These are phyloP conservation scores for Urocyon cinereoargenteus DNA, from an alignment of 2,797 vertebrate genomes.

Conservation along the genomic window DNA sequence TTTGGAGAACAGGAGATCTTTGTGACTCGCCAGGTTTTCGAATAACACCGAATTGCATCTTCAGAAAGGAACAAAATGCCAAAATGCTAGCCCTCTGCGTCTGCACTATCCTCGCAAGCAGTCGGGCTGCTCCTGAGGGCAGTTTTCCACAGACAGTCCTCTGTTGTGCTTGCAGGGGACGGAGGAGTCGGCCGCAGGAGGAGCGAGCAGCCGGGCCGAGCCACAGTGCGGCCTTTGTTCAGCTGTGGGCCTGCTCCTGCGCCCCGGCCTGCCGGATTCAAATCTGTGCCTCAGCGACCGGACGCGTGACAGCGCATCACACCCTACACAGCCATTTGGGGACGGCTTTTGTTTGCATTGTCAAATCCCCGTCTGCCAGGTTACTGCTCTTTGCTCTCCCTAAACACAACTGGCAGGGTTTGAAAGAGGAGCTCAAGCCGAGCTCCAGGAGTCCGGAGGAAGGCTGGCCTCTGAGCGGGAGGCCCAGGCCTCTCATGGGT, in stretches of 20 bases:
- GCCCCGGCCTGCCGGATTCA: background rate
- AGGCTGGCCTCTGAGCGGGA: background rate
- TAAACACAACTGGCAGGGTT: background rate
- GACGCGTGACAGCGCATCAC: background rate
- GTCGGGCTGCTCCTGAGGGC: background rate
- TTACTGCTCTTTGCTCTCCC: background rate
- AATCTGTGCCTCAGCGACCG: background rate
- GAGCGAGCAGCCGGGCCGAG: background rate
- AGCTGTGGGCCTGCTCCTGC: background rate
- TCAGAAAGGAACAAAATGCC: background rate
- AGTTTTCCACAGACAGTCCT: conserved; percentile 32
- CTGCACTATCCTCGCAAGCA: background rate
- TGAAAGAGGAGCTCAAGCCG: background rate
- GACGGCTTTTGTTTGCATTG: background rate
- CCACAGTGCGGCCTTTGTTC: background rate
- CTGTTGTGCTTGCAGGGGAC: conserved; percentile 11
- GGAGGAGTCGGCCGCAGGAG: background rate
- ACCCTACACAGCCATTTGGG: background rate
- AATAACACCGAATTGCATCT: conserved; percentile 9
- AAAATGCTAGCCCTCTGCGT: background rate
- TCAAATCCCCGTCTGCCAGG: background rate
- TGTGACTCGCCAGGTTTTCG: background rate
- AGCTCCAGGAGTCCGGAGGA: background rate
- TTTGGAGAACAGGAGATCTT: background rate
- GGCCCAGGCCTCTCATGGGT: background rate